phyloP scores from a whole-genome alignment of 2,113 vertebrate species.

The Mustela nigripes region DNA sequence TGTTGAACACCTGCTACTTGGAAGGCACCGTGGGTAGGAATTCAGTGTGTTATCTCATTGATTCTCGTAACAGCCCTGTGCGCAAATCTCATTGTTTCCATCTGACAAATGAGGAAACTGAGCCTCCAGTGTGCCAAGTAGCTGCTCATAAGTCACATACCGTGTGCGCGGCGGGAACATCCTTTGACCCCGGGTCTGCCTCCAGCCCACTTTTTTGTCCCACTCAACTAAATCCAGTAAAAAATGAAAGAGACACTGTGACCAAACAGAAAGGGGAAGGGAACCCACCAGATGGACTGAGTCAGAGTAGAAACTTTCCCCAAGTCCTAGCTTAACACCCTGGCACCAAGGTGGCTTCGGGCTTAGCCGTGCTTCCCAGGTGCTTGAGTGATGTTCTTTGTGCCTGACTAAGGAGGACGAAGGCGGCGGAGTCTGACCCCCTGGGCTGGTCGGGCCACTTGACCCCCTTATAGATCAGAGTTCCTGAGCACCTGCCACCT shows the following conservation, averaged over 20 bases:
- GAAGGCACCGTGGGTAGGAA: not conserved
- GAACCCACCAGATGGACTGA: not conserved
- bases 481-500: not conserved
- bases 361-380: not conserved
- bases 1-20: not conserved
- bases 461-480: not conserved
- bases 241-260: not conserved
- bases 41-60: not conserved
- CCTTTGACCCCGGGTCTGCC: not conserved
- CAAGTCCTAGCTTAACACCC: not conserved
- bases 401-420: not conserved
- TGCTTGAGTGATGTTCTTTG: not conserved
- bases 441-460: not conserved
- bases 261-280: not conserved
- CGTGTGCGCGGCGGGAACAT: not conserved
- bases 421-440: not conserved
- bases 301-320: constrained; percentile 27
- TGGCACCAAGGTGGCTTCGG: not conserved
- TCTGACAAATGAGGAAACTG: not conserved
- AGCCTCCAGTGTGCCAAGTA: not conserved
- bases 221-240: not conserved
- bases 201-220: not conserved
- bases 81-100: not conserved
- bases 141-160: not conserved
- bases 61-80: not conserved